Base-by-base conservation (phyloP, 2,888 invertebrate genomes). In the Agonopterix subpropinquella region DNA sequence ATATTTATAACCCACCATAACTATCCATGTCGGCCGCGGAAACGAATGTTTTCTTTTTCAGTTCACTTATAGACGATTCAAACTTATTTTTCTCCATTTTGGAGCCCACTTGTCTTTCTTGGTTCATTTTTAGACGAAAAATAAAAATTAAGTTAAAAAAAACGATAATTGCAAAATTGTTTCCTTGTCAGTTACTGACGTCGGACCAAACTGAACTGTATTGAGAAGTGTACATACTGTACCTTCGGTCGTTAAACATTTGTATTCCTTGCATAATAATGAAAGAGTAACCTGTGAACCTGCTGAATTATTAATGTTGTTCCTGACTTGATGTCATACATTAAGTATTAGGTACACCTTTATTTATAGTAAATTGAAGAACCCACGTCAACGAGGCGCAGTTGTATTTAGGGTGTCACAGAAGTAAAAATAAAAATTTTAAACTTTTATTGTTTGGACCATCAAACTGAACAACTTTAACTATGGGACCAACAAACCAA, bases 11-110 rank as follows among this genome's bases (percentile, higher is more conserved):
- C 77, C 77, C 56, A 87, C 87, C 79, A 67, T 76, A 84, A 48
- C 70, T 79, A 43, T 79, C 73, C 41, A 83, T 73, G 47, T 86
- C 84, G 44, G 76, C 70, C 0, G 68, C 77, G 2, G 83, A 71
- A 9, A 84, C 76, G 56, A 84, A 85, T 0, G 74, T 70, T 44
- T 80, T 87, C 62, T 79, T 81, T 56, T 84, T 84, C 53, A 86
- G 52, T 62, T 86, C 87, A 75, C 80, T 82, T 36, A 87, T 84
- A 0, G 87, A 81, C 2, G 78, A 70, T 54, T 85, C 84, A 47
- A 88, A 87, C 54, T 78, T 83, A 41, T 77, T 85, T 57, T 78
- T 85, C 53, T 80, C 80, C 42, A 63, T 58, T 62, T 61, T 69
- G 1, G 67, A 51, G 8, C 55, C 64, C 28, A 66, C 59, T n/a